phyloP scores from a whole-genome alignment of 2,113 vertebrate species.

The Corapipo altera region DNA sequence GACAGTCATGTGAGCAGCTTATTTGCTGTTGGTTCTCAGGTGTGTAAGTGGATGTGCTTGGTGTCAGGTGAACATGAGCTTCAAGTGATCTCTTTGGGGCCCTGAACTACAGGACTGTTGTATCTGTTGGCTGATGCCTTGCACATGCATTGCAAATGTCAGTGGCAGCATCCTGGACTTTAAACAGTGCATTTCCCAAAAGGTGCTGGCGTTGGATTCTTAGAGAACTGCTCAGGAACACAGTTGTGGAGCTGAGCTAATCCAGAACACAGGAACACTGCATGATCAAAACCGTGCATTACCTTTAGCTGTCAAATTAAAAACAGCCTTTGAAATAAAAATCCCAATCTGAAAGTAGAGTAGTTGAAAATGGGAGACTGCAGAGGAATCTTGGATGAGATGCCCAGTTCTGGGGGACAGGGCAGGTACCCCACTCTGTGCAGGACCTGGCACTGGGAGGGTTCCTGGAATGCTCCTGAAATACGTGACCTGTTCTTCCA shows the following conservation, averaged over 20 bases:
- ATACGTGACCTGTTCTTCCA: neutral
- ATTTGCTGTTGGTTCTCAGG: neutral
- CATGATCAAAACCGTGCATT: neutral
- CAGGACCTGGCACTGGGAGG: neutral
- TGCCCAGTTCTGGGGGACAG: neutral
- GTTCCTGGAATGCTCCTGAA: neutral
- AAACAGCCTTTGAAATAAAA: neutral
- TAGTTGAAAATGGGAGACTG: neutral
- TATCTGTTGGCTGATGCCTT: neutral
- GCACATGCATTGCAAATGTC: neutral
- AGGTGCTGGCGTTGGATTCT: neutral
- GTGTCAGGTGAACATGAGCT: neutral
- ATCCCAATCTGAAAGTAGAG: neutral
- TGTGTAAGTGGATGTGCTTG: neutral
- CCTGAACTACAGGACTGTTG: fast-evolving
- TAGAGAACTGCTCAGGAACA: neutral
- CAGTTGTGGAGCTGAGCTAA: neutral
- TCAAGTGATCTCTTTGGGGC: neutral
- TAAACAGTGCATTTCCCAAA: neutral
- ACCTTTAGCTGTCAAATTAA: neutral
- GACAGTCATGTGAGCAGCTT: neutral
- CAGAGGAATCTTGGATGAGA: neutral
- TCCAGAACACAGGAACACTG: neutral
- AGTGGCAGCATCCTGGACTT: neutral
- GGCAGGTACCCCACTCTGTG: neutral